Base-by-base conservation (phyloP, 2,797 vertebrate species). In the Masticophis lateralis region DNA sequence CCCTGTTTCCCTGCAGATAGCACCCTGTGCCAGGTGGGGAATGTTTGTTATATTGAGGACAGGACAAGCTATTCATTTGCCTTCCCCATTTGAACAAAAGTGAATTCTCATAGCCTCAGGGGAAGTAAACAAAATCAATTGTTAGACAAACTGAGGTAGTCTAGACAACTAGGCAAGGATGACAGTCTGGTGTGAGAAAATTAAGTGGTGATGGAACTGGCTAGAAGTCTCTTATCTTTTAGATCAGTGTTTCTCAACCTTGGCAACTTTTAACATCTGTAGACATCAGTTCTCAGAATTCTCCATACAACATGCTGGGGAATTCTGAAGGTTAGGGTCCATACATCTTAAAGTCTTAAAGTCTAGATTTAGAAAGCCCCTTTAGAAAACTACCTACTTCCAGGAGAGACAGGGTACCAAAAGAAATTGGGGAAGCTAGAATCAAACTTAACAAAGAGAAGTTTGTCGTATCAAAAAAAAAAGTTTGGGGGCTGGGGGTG, bases 31-130 rank as follows among this genome's bases (percentile, higher is more conserved):
- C 63, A 88, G 86, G 86, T 57, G 51, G 51, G 69, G 53, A 60
- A 32, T 43, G 8, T 37, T 27, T 59, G 53, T 37, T 37, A 91
- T 22, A 86, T n/a, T 37, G 69, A 89, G 90, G 59, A 87, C 66
- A 28, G n/a, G 59, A 56, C 22, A 43, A n/a, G n/a, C 59, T 91
- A 74, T 86, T 87, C 74, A 69, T 93, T 94, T 91, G 74, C 55
- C 87, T 91, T 86, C 74, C 87, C 43, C 61, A 56, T 94, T 94
- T 90, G 86, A 93, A 89, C 60, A 69, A 94, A 89, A 91, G 69
- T 86, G 66, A 57, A 55, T 1, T 28, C 90, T 91, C 0, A 0
- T 5, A 53, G 94, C 2, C 69, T 69, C 55, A 3, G 59, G 25
- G 79, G 55, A 91, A 92, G 90, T 7, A 47, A 57, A 59, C 87